These are phyloP conservation scores for Halocaridina rubra DNA, from an alignment of 2,888 invertebrate species.

Conservation along the genomic window DNA sequence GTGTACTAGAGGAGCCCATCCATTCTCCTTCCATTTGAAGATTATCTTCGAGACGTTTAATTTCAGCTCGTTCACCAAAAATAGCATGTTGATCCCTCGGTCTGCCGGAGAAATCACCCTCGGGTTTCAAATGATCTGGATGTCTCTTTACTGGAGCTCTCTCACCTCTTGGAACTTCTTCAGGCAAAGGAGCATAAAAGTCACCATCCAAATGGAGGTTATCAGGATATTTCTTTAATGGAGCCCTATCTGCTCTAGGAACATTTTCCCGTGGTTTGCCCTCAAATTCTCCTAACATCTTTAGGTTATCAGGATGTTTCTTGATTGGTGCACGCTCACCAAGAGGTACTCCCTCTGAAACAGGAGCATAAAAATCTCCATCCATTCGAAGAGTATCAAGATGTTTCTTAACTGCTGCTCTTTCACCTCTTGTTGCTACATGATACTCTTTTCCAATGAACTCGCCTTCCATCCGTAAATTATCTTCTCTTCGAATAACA, in stretches of 20 bases:
- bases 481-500: slow-evolving; percentile 43
- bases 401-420: slow-evolving; percentile 42
- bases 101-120: slow-evolving; percentile 19
- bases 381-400: slow-evolving; percentile 47
- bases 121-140: slow-evolving; percentile 66
- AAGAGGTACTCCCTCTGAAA: slow-evolving; percentile 65
- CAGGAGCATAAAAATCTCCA: slow-evolving; percentile 59
- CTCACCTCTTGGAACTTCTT: slow-evolving; percentile 39
- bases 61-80: slow-evolving; percentile 38
- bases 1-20: slow-evolving; percentile 70
- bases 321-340: slow-evolving; percentile 54
- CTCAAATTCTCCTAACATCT: slow-evolving; percentile 47
- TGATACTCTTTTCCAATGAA: slow-evolving; percentile 51
- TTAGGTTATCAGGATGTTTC: slow-evolving; percentile 51
- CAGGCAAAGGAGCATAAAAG: slow-evolving; percentile 62
- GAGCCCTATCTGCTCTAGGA: slow-evolving; percentile 70
- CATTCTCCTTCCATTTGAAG: slow-evolving; percentile 66
- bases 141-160: slow-evolving; percentile 49
- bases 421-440: slow-evolving; percentile 39
- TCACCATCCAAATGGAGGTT: slow-evolving; percentile 71
- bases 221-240: slow-evolving; percentile 66
- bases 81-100: slow-evolving; percentile 50
- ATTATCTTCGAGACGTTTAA: slow-evolving; percentile 56
- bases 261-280: slow-evolving; percentile 62
- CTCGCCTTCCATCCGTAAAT: slow-evolving; percentile 67